These are phyloP conservation scores for Ellobium chinense DNA, from an alignment of 2,888 invertebrate genomes.

Conservation along the genomic window DNA sequence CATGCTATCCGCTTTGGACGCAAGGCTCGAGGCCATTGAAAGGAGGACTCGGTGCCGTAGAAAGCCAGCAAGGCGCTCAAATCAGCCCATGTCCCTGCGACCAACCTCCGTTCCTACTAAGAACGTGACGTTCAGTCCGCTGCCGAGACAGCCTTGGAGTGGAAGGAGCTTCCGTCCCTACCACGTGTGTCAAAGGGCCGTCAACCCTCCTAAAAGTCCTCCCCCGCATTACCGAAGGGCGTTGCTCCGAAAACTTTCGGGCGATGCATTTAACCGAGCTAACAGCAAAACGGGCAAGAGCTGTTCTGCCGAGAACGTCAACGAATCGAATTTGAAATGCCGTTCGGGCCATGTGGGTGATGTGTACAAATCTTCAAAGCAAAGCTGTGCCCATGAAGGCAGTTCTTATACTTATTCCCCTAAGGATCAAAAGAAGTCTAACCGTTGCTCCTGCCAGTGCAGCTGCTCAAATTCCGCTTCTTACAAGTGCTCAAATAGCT, in stretches of 20 bases:
- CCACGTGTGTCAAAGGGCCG: not conserved
- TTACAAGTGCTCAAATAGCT: too few species aligned
- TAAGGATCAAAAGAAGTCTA: too few species aligned
- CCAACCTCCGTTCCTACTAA: conserved; percentile 8
- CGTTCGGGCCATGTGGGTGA: too few species aligned
- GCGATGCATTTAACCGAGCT: not conserved
- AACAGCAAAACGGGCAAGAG: not conserved
- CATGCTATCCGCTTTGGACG: conserved; percentile 9
- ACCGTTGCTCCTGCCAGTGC: too few species aligned
- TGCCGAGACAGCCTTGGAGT: not conserved
- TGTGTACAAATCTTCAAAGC: too few species aligned
- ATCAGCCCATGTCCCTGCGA: not conserved
- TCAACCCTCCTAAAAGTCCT: not conserved
- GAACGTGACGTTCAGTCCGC: not conserved
- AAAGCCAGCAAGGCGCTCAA: not conserved
- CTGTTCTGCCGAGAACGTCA: too few species aligned
- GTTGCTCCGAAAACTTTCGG: not conserved
- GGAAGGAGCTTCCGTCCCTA: not conserved
- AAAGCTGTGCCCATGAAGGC: too few species aligned
- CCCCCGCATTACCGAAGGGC: not conserved
- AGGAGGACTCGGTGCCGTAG: not conserved
- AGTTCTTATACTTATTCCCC: too few species aligned
- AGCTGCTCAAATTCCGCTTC: too few species aligned
- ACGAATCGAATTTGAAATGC: too few species aligned
- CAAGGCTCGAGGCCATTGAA: conserved; percentile 5